A percentile compares a stretch with the other conserved stretches of the same genome.
phyloP scores from a whole-genome alignment of 2,797 vertebrate species.

The Acanthiza pusilla region DNA sequence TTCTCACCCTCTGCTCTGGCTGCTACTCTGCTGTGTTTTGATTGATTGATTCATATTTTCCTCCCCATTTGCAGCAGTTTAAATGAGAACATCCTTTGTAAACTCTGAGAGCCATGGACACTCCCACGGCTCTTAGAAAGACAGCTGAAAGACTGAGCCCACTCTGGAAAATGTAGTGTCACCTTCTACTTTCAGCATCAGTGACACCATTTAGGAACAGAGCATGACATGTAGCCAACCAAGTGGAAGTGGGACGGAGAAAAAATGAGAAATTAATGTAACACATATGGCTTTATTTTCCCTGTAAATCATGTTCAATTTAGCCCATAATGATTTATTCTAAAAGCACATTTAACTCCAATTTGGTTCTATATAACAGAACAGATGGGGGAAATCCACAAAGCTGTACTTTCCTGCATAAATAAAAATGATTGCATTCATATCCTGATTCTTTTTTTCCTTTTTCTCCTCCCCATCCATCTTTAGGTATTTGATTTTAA shows the following conservation, averaged over 20 bases:
- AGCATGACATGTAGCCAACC: not conserved
- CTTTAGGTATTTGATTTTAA: not conserved
- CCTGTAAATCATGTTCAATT: slow-evolving; percentile 56
- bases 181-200: not conserved
- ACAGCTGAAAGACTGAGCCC: not conserved
- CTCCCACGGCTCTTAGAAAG: not conserved
- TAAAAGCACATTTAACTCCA: slow-evolving; percentile 58
- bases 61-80: not conserved
- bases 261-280: slow-evolving; percentile 50
- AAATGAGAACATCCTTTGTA: not conserved
- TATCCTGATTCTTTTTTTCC: not conserved
- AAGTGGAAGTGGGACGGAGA: not conserved
- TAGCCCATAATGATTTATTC: slow-evolving; percentile 51
- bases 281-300: slow-evolving; percentile 64
- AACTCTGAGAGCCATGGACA: not conserved
- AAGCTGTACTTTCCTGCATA: slow-evolving; percentile 15
- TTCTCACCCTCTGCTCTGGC: not conserved
- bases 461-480: not conserved
- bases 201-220: not conserved
- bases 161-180: not conserved
- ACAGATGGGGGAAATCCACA: slow-evolving; percentile 63
- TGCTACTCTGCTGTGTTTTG: not conserved
- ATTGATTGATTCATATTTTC: not conserved
- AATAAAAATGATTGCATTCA: slow-evolving; percentile 18
- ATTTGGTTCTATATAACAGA: slow-evolving; percentile 47